Conservation (phyloP, 2,797 vertebrate genomes). For the Myripristis murdjan region DNA sequence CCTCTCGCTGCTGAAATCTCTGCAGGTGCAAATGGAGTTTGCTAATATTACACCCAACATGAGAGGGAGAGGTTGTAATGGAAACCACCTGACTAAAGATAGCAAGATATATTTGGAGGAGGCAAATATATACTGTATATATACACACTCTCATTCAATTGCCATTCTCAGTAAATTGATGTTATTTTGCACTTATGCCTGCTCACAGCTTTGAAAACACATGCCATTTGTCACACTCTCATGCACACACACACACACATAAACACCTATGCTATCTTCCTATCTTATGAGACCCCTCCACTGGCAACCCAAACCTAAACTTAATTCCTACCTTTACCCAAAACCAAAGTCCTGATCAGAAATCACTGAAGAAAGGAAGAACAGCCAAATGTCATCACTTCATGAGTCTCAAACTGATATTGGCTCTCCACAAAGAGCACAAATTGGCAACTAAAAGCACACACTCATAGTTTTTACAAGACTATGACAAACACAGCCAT, state of each 20-base stretch:
- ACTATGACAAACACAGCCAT: conserved; percentile 9
- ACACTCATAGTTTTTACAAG: conserved; percentile 1
- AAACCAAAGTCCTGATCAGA: background rate
- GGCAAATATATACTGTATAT: background rate
- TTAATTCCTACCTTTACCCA: background rate
- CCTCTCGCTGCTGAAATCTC: conserved; percentile 2
- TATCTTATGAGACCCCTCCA: too few species aligned
- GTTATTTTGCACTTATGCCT: background rate
- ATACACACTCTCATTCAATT: background rate
- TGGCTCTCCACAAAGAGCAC: background rate
- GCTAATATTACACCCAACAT: conserved; percentile 10
- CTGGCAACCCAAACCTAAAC: too few species aligned
- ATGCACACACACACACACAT: background rate
- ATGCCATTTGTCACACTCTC: too few species aligned
- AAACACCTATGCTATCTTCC: too few species aligned
- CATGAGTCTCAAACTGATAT: background rate
- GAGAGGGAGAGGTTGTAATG: background rate
- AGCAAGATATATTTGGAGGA: background rate
- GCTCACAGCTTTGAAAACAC: background rate
- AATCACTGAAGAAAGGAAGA: background rate
- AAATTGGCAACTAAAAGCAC: background rate
- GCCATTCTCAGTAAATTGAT: background rate
- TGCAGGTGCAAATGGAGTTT: conserved; percentile 19
- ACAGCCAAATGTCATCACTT: background rate
- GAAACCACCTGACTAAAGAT: background rate